Percentiles rank a stretch among this genome's conserved stretches.
These are phyloP conservation scores for Brachylomia viminalis DNA, from an alignment of 2,888 invertebrate species.

Conservation along the genomic window DNA sequence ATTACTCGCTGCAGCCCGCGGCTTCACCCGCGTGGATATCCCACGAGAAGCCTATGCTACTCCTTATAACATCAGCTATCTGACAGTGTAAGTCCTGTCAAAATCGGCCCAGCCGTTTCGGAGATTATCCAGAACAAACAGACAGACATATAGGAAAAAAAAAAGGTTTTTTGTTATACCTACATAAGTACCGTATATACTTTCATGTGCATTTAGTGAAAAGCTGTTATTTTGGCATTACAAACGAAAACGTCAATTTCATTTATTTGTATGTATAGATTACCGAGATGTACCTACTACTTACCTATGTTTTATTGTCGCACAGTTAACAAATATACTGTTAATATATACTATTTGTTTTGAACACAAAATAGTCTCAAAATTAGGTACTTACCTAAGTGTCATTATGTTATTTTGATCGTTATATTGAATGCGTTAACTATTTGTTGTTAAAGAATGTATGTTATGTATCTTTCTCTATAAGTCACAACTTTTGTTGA, in stretches of 20 bases:
- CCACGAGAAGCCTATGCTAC: too few relatives aligned
- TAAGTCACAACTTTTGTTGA: slow-evolving; percentile 43
- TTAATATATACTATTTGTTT: slow-evolving; percentile 18
- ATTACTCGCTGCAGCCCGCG: slow-evolving; percentile 4
- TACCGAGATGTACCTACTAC: slow-evolving; percentile 14
- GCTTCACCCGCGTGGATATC: too few relatives aligned
- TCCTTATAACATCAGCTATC: too few relatives aligned
- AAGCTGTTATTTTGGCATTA: too few relatives aligned
- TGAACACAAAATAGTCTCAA: slow-evolving; percentile 14
- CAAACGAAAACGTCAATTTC: too few relatives aligned
- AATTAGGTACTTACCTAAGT: not conserved
- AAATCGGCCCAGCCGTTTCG: too few relatives aligned
- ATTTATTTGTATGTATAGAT: not conserved
- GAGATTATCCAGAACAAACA: too few relatives aligned
- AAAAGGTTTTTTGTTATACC: too few relatives aligned
- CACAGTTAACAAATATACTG: slow-evolving; percentile 13
- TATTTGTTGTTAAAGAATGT: slow-evolving; percentile 34
- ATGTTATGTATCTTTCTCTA: slow-evolving; percentile 30
- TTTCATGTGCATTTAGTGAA: too few relatives aligned
- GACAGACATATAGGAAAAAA: too few relatives aligned
- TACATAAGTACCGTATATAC: too few relatives aligned
- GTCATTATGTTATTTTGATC: slow-evolving; percentile 30
- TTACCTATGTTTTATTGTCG: slow-evolving; percentile 29
- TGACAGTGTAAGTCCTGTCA: too few relatives aligned
- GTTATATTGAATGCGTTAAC: slow-evolving; percentile 24